Conservation (phyloP, 2,888 invertebrate species). For the Bruchidius siliquastri region DNA sequence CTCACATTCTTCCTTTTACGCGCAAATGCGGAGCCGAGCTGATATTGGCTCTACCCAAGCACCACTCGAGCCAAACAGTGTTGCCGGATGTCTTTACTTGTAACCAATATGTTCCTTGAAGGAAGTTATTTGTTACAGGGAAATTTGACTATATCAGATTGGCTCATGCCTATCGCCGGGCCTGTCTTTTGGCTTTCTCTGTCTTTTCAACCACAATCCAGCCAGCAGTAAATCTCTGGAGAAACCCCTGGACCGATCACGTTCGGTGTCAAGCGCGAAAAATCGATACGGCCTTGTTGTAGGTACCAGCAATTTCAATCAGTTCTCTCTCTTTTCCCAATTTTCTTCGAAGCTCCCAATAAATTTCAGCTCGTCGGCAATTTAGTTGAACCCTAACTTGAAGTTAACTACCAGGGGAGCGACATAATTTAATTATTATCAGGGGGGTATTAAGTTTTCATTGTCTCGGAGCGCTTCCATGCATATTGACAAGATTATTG, state of each 20-base stretch:
- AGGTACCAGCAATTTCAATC: neutral
- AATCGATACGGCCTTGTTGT: neutral
- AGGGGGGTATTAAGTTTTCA: neutral
- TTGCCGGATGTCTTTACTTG: too few species aligned
- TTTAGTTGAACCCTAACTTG: neutral
- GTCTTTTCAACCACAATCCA: neutral
- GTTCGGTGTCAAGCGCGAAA: neutral
- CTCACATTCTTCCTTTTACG: too few species aligned
- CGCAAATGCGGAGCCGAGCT: too few species aligned
- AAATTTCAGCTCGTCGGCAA: neutral
- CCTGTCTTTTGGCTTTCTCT: too few species aligned
- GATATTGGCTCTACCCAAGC: too few species aligned
- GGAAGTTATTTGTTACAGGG: too few species aligned
- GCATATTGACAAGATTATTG: neutral
- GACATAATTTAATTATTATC: neutral
- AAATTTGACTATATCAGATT: too few species aligned
- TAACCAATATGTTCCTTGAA: too few species aligned
- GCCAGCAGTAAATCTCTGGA: neutral
- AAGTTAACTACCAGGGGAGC: neutral
- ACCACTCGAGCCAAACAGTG: too few species aligned
- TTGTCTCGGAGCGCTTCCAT: neutral
- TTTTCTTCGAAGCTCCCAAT: neutral
- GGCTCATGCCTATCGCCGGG: too few species aligned
- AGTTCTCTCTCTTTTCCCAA: neutral
- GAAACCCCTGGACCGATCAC: neutral